Evolutionary conservation across 2,888 invertebrate species (phyloP).

Genomic region (Slavum lentiscoides): DNA sequence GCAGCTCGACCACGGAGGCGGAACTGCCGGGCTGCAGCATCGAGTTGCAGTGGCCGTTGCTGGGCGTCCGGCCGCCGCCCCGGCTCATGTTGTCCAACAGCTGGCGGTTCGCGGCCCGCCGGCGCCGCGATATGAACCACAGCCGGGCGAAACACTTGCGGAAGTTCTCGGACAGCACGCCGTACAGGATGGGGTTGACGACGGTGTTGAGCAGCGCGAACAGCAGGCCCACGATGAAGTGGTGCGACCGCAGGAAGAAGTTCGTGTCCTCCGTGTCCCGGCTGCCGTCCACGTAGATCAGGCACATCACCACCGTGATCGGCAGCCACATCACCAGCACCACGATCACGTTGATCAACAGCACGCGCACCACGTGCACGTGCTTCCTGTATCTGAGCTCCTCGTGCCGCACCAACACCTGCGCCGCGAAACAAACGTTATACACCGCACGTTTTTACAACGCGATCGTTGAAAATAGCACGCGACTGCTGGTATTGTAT

Average conservation of each 20-base stretch:
- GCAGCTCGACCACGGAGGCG: slow-evolving; percentile 43
- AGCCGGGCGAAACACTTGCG: slow-evolving; percentile 61
- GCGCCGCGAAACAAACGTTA: background rate
- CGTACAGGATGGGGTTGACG: slow-evolving; percentile 65
- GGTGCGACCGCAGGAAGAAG: slow-evolving; percentile 64
- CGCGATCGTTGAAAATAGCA: too few species aligned
- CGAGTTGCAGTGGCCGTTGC: slow-evolving; percentile 47
- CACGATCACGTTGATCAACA: slow-evolving; percentile 64
- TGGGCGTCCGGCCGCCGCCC: slow-evolving; percentile 41
- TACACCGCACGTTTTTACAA: too few species aligned
- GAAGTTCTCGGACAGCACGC: slow-evolving; percentile 65
- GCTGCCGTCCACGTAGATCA: slow-evolving; percentile 65
- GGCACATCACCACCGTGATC: slow-evolving; percentile 63
- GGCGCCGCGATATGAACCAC: slow-evolving; percentile 58
- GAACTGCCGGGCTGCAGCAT: slow-evolving; percentile 22
- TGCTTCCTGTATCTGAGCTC: slow-evolving; percentile 62
- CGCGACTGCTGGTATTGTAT: too few species aligned
- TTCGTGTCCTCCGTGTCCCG: slow-evolving; percentile 62
- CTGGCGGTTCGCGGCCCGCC: slow-evolving; percentile 47
- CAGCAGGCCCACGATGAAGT: slow-evolving; percentile 63
- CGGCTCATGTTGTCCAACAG: slow-evolving; percentile 45
- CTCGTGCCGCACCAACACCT: slow-evolving; percentile 55
- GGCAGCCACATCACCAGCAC: slow-evolving; percentile 67
- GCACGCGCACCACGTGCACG: slow-evolving; percentile 63
- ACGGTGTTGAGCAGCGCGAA: slow-evolving; percentile 65